These are phyloP conservation scores for Brotula barbata DNA, from an alignment of 2,797 vertebrate genomes.

Conservation along the genomic window DNA sequence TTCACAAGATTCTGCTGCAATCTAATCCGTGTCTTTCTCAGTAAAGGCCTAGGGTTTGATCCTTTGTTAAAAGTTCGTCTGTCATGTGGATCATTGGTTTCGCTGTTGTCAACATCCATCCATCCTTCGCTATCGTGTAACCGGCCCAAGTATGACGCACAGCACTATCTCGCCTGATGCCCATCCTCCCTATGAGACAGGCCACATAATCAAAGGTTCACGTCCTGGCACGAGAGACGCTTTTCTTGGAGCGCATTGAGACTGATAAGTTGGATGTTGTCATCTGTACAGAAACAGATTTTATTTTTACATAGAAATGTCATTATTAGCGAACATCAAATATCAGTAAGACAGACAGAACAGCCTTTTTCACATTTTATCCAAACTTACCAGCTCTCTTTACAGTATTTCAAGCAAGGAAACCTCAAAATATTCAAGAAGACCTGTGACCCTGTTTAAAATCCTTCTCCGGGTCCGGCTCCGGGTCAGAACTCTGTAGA, in stretches of 20 bases:
- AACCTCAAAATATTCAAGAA: conserved; percentile 26
- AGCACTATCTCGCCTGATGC: not conserved
- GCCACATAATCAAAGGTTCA: not conserved
- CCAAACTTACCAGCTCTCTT: conserved; percentile 47
- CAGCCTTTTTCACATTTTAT: not conserved
- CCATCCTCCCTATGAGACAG: conserved; percentile 8
- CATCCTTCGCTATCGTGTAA: conserved; percentile 1
- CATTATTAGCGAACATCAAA: not conserved
- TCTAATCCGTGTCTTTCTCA: not conserved
- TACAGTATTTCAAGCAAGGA: conserved; percentile 17
- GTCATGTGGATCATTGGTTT: not conserved
- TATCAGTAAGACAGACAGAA: not conserved
- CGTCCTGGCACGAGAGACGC: not conserved
- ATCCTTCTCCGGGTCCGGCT: not conserved
- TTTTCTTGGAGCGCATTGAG: not conserved
- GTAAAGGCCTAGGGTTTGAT: not conserved
- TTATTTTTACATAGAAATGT: not conserved
- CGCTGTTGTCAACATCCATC: conserved; percentile 10
- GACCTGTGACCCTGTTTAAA: conserved; percentile 19
- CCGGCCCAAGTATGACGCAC: conserved; percentile 2
- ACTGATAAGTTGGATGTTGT: not conserved
- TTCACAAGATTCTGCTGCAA: not conserved
- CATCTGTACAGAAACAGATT: not conserved
- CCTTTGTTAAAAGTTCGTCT: not conserved
- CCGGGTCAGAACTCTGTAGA: not conserved